These are phyloP conservation scores for Macrocentrus cingulum DNA, from an alignment of 1,140 invertebrate species.

Conservation along the genomic window DNA sequence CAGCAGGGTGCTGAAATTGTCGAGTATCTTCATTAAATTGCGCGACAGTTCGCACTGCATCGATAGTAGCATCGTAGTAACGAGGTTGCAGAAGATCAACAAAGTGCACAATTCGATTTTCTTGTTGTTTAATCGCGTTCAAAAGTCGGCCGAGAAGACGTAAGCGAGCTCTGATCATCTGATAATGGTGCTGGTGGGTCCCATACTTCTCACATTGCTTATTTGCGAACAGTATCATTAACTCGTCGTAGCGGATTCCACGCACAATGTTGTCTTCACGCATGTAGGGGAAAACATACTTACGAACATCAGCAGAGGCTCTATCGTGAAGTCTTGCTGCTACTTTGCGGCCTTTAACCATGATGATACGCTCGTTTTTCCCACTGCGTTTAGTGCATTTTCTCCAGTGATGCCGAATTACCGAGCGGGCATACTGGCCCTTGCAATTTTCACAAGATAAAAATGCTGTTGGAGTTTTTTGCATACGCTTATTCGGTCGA, in stretches of 20 bases:
- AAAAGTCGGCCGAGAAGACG: conserved; percentile 17
- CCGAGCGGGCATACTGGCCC: background rate
- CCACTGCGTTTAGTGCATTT: conserved; percentile 16
- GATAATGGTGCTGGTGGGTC: background rate
- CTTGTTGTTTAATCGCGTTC: conserved; percentile 23
- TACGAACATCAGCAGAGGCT: conserved; percentile 18
- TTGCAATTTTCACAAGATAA: conserved; percentile 21
- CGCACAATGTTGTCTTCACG: conserved; percentile 28
- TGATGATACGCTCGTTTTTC: conserved; percentile 3
- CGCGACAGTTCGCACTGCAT: conserved; percentile 23
- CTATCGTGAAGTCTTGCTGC: conserved; percentile 14
- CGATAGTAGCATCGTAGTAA: conserved; percentile 22
- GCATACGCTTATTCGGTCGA: conserved; percentile 18
- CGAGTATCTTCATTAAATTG: conserved; percentile 15
- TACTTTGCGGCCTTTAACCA: conserved; percentile 7
- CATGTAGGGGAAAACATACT: conserved; percentile 27
- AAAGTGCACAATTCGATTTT: conserved; percentile 22
- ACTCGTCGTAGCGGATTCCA: conserved; percentile 30
- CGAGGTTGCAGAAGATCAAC: conserved; percentile 25
- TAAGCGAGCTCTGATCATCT: conserved; percentile 7
- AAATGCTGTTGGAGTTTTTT: conserved; percentile 23
- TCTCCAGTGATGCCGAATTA: conserved; percentile 19
- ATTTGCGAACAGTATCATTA: conserved; percentile 26
- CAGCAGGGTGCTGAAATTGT: conserved; percentile 5
- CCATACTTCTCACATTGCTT: conserved; percentile 27